Conservation (phyloP, 2,797 vertebrate species). For the Pipistrellus pygmaeus region DNA sequence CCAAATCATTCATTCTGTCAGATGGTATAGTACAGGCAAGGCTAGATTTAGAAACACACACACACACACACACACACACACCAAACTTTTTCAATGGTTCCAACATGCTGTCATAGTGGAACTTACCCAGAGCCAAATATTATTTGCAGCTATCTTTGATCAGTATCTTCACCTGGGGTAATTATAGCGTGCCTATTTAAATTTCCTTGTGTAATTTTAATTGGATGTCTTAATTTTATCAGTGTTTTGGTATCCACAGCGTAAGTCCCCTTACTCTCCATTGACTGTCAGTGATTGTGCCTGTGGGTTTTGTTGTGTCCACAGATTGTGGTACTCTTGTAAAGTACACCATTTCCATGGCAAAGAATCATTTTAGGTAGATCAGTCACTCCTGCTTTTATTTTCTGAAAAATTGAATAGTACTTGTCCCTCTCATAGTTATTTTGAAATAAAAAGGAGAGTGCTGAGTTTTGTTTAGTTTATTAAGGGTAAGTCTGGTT, state of each 20-base stretch:
- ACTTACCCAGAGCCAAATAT: conserved; percentile 53
- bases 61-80: not conserved
- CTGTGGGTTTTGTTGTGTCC: not conserved
- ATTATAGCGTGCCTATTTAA: conserved; percentile 69
- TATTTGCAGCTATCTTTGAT: conserved; percentile 55
- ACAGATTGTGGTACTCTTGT: not conserved
- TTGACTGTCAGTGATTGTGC: not conserved
- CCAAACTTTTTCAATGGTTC: conserved; percentile 1
- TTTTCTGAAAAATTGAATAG: conserved; percentile 49
- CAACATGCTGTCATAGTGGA: not conserved
- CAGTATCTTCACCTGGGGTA: conserved; percentile 56
- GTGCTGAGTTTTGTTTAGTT: not conserved
- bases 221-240: conserved; percentile 61
- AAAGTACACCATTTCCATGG: not conserved
- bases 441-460: conserved; percentile 50
- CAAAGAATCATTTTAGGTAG: conserved; percentile 29
- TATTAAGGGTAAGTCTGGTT: conserved; percentile 8
- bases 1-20: not conserved
- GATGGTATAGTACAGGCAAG: not conserved
- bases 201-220: conserved; percentile 68
- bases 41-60: conserved; percentile 5
- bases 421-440: conserved; percentile 22
- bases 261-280: not conserved
- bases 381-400: not conserved
- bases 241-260: not conserved